Evolutionary conservation across 1,140 invertebrate genomes (phyloP).

Genomic region (Paraescarpia echinospica): DNA sequence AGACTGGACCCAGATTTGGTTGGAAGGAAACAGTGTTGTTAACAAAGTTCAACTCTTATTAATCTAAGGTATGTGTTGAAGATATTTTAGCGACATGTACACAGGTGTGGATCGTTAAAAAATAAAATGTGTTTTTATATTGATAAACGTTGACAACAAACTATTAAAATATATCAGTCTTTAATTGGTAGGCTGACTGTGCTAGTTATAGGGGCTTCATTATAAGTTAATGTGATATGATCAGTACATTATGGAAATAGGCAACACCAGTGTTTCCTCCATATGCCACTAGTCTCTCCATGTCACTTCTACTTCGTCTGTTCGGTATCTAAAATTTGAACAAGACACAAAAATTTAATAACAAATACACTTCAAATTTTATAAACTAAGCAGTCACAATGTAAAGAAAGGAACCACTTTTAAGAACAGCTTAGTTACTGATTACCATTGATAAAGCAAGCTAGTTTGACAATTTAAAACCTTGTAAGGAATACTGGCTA

Average conservation of each 20-base stretch:
- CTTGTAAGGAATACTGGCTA: not conserved
- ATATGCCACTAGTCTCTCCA: conserved; percentile 68
- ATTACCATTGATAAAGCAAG: not conserved
- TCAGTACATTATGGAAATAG: not conserved
- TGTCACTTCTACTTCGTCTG: conserved; percentile 89
- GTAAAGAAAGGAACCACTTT: not conserved
- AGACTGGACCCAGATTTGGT: too few relatives aligned
- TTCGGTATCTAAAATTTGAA: conserved; percentile 68
- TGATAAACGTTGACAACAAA: too few relatives aligned
- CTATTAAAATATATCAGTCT: too few relatives aligned
- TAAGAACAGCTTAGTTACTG: not conserved
- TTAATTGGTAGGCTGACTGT: too few relatives aligned
- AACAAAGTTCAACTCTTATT: too few relatives aligned
- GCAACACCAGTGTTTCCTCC: not conserved
- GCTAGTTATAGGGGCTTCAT: not conserved
- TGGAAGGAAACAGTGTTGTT: too few relatives aligned
- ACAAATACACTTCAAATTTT: not conserved
- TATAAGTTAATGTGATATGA: not conserved
- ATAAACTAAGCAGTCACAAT: not conserved
- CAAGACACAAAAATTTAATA: not conserved
- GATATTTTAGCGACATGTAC: too few relatives aligned
- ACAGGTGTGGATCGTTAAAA: too few relatives aligned
- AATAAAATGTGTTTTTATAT: too few relatives aligned
- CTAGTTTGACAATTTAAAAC: not conserved
- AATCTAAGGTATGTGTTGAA: too few relatives aligned